Percentiles rank a stretch among this genome's conserved stretches.
Conservation (phyloP, 2,888 invertebrate species). For the Lapara coniferarum region DNA sequence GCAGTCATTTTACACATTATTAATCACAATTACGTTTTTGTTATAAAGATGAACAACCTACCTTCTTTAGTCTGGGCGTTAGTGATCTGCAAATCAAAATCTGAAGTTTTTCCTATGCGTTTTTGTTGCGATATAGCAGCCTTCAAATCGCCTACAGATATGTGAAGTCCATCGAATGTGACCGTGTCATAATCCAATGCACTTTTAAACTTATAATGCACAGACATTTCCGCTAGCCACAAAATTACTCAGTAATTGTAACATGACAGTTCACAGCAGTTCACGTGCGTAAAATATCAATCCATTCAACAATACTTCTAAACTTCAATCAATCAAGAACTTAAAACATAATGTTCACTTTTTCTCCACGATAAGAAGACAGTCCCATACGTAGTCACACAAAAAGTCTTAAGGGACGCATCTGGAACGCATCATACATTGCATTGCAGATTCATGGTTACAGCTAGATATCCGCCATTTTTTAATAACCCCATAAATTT, state of each 20-base stretch:
- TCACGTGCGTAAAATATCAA: conserved; percentile 24
- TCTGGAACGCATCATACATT: no score
- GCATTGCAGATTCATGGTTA: neutral
- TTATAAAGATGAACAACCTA: conserved; percentile 54
- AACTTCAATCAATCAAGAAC: neutral
- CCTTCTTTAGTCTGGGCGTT: conserved; percentile 99
- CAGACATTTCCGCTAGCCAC: conserved; percentile 88
- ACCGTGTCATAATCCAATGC: conserved; percentile 97
- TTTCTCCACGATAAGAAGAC: neutral
- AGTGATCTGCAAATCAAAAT: conserved; percentile 97
- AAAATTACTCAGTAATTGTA: conserved; percentile 34
- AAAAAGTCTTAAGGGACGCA: neutral
- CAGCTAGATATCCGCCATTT: conserved; percentile 3
- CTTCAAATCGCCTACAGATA: conserved; percentile 97
- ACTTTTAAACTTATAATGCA: conserved; percentile 99
- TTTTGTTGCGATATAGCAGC: conserved; percentile 97
- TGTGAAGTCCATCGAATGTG: conserved; percentile 98
- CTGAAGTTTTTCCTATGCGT: conserved; percentile 95
- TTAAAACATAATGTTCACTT: neutral
- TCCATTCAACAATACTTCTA: neutral
- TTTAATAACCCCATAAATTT: neutral
- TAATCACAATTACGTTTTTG: no score
- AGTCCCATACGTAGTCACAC: neutral
- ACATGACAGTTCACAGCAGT: conserved; percentile 51
- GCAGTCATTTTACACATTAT: no score